A percentile compares a stretch with the other conserved stretches of the same genome.
Evolutionary conservation across 2,797 vertebrate species (phyloP).

Genomic region (Bovichtus variegatus): DNA sequence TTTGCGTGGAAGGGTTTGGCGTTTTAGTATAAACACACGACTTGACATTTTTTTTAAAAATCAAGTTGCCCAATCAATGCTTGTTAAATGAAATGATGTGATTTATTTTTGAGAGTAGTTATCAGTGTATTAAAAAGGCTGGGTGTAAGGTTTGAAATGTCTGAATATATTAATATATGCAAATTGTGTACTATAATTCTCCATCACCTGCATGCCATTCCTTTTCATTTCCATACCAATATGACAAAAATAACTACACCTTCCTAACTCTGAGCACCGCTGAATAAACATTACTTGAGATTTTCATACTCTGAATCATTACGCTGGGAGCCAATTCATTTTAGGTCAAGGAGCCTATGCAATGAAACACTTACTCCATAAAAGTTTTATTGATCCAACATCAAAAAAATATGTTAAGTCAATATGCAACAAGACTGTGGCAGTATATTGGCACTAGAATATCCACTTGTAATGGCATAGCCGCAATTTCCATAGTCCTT

Average conservation of each 20-base stretch:
- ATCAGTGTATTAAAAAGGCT: background rate
- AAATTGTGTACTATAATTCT: background rate
- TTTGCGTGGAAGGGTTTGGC: slow-evolving; percentile 40
- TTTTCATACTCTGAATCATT: background rate
- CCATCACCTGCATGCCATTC: background rate
- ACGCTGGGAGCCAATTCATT: background rate
- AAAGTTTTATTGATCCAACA: background rate
- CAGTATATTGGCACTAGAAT: background rate
- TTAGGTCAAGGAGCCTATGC: background rate
- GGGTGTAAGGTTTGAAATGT: background rate
- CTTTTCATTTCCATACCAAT: background rate
- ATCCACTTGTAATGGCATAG: slow-evolving; percentile 10
- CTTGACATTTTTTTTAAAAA: background rate
- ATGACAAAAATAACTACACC: slow-evolving; percentile 1
- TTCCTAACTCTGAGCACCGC: background rate
- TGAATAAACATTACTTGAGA: background rate
- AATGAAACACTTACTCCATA: background rate
- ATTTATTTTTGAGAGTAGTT: background rate
- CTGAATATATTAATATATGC: background rate
- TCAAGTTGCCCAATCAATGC: background rate
- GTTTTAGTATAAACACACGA: slow-evolving; percentile 34
- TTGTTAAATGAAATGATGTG: background rate
- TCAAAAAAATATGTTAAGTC: background rate
- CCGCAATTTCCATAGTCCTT: background rate
- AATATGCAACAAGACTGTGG: slow-evolving; percentile 7